These are phyloP conservation scores for Mercenaria mercenaria DNA, from an alignment of 1,140 invertebrate genomes.

Conservation along the genomic window DNA sequence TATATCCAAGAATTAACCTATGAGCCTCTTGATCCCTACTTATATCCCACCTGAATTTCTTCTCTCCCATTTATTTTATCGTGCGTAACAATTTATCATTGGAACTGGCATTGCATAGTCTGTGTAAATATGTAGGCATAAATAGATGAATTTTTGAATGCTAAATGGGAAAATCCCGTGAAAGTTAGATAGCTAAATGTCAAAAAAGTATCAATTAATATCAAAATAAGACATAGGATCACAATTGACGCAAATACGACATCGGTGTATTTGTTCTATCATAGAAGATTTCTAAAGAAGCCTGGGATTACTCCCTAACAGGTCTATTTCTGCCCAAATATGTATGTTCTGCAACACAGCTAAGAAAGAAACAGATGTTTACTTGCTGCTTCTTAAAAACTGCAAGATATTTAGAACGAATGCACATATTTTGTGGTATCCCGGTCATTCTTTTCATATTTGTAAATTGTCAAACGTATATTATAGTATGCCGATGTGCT, in stretches of 20 bases:
- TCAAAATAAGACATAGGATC: neutral
- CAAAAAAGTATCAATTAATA: conserved; percentile 19
- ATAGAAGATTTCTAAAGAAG: too few species aligned
- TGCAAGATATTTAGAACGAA: too few species aligned
- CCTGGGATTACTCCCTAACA: too few species aligned
- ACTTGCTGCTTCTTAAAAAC: too few species aligned
- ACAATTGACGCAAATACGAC: neutral
- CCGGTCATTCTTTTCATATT: too few species aligned
- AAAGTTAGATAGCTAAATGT: conserved; percentile 49
- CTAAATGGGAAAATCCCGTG: neutral
- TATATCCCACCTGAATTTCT: neutral
- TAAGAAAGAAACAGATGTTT: too few species aligned
- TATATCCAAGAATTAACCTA: conserved; percentile 41
- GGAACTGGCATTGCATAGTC: conserved; percentile 4
- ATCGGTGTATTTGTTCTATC: neutral
- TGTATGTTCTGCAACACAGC: too few species aligned
- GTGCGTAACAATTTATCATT: conserved; percentile 46
- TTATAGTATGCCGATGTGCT: too few species aligned
- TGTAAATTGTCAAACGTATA: too few species aligned
- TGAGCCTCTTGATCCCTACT: neutral
- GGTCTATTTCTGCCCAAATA: too few species aligned
- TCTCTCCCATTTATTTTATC: neutral
- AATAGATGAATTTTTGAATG: conserved; percentile 49
- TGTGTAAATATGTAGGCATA: conserved; percentile 25
- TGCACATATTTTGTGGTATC: too few species aligned